phyloP scores from a whole-genome alignment of 2,113 vertebrate species.

The Osmerus mordax region DNA sequence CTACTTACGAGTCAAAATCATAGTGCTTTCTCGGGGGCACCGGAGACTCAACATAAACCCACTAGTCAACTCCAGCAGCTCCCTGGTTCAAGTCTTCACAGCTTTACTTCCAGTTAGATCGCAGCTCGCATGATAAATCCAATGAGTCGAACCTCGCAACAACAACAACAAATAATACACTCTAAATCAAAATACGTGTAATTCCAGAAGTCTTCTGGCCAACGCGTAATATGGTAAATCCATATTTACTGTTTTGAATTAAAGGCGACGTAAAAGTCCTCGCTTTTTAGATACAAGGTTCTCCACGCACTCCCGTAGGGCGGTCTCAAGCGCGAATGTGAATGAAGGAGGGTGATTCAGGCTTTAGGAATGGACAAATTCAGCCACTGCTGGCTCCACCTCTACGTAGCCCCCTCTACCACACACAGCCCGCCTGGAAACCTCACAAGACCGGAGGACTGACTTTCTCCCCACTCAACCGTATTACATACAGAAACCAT shows the following conservation, averaged over 20 bases:
- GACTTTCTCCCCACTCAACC: background rate
- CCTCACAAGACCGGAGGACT: background rate
- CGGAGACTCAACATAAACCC: conserved; percentile 35
- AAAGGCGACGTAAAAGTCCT: conserved; percentile 19
- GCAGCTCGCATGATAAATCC: conserved; percentile 63
- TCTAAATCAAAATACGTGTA: conserved; percentile 16
- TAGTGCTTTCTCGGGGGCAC: conserved; percentile 34
- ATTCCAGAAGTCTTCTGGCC: conserved; percentile 14
- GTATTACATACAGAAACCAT: background rate
- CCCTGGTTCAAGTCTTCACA: conserved; percentile 31
- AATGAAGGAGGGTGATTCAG: conserved; percentile 68
- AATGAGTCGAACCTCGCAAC: background rate
- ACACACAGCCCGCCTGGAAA: conserved; percentile 51
- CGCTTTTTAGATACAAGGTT: conserved; percentile 5
- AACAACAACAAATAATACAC: background rate
- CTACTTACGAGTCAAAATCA: conserved; percentile 75
- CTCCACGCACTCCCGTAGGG: conserved; percentile 26
- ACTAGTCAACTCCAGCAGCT: conserved; percentile 23
- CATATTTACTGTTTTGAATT: conserved; percentile 45
- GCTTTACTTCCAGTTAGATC: conserved; percentile 50
- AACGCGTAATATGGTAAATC: conserved; percentile 46
- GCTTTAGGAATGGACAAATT: conserved; percentile 63
- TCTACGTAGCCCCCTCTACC: conserved; percentile 20
- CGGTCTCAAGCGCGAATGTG: conserved; percentile 59
- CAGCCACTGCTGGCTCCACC: conserved; percentile 56